phyloP scores from a whole-genome alignment of 2,888 invertebrate species.

The Leucophenga montana region DNA sequence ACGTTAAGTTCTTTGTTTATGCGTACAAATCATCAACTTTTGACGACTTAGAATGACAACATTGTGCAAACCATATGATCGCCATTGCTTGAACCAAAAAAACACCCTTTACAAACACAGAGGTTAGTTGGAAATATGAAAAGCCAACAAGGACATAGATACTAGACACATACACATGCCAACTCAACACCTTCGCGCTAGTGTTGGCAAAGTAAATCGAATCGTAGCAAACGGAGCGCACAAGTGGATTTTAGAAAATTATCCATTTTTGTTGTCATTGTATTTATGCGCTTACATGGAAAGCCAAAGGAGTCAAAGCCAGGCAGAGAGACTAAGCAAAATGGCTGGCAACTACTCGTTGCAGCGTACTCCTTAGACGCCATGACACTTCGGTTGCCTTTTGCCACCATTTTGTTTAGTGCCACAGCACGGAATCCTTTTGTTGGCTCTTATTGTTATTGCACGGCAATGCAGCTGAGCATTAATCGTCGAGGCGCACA shows the following conservation, averaged over 20 bases:
- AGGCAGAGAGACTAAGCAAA: not conserved
- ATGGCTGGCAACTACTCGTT: no score
- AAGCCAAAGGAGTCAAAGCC: not conserved
- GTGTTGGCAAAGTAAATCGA: not conserved
- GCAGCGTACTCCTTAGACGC: no score
- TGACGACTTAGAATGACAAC: no score
- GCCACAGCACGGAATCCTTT: not conserved
- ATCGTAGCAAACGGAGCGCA: conserved; percentile 3
- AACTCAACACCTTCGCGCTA: not conserved
- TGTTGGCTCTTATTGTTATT: conserved; percentile 17
- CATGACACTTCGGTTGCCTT: no score
- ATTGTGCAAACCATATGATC: no score
- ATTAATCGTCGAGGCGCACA: conserved; percentile 1
- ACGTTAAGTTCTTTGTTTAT: no score
- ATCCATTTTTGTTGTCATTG: conserved; percentile 30
- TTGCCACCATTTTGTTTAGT: not conserved
- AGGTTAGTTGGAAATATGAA: not conserved
- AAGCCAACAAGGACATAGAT: not conserved
- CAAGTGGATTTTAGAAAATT: conserved; percentile 27
- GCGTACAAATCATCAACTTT: no score
- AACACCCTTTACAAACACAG: no score
- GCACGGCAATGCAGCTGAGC: conserved; percentile 5
- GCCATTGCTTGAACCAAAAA: no score
- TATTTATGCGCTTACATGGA: conserved; percentile 25
- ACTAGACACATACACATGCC: not conserved